These are phyloP conservation scores for Poeciliopsis retropinna DNA, from an alignment of 2,113 vertebrate species.

Conservation along the genomic window DNA sequence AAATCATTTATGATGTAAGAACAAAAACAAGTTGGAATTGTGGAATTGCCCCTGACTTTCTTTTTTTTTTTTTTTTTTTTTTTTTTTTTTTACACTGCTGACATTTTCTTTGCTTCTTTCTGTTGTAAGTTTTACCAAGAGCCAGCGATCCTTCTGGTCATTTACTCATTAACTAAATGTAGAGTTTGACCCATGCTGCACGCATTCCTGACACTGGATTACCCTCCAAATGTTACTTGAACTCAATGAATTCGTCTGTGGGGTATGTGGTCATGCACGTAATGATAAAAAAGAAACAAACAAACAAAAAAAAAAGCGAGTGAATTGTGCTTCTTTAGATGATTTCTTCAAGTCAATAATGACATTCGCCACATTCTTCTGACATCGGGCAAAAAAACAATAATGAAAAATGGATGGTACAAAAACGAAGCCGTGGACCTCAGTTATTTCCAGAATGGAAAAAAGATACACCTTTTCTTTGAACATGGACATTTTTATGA, in stretches of 20 bases:
- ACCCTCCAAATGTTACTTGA: not conserved
- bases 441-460: no score
- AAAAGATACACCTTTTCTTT: no score
- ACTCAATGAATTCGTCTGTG: not conserved
- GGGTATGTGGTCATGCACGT: not conserved
- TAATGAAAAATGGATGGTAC: no score
- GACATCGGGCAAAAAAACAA: no score
- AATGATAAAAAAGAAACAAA: not conserved
- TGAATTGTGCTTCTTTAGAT: not conserved
- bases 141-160: conserved; percentile 34
- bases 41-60: not conserved
- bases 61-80: no score
- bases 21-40: not conserved
- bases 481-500: no score
- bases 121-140: conserved; percentile 19
- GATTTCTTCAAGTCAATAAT: not conserved
- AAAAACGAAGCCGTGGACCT: no score
- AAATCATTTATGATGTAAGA: not conserved
- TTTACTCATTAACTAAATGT: conserved; percentile 80
- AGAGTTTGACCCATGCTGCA: conserved; percentile 69
- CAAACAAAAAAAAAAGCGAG: no score
- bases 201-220: conserved; percentile 41
- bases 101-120: not conserved
- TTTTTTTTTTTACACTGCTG: not conserved
- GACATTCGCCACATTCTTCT: no score